phyloP scores from a whole-genome alignment of 2,888 invertebrate genomes.

The Gandaritis pyraliata region DNA sequence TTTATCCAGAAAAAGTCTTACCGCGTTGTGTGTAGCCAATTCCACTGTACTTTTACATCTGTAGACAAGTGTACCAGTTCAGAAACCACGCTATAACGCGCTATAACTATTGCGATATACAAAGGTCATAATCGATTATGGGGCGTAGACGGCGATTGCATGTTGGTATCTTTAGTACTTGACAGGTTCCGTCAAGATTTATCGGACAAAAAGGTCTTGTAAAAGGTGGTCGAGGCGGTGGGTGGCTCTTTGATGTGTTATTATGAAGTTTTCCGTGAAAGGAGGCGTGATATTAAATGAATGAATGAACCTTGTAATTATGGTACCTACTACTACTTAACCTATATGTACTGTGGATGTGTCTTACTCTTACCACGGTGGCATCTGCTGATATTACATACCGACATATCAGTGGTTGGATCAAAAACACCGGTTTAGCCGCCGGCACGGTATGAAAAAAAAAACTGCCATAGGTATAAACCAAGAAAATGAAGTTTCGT shows the following conservation, averaged over 20 bases:
- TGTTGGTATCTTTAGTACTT: slow-evolving; percentile 22
- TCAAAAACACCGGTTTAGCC: too few species aligned
- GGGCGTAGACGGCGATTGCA: slow-evolving; percentile 36
- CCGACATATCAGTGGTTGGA: too few species aligned
- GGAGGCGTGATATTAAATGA: background rate
- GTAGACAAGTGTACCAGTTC: slow-evolving; percentile 27
- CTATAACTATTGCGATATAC: slow-evolving; percentile 41
- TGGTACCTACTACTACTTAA: too few species aligned
- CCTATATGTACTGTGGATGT: too few species aligned
- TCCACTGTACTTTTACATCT: background rate
- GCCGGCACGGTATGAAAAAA: too few species aligned
- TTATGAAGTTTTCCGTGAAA: background rate
- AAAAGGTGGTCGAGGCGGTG: slow-evolving; percentile 10
- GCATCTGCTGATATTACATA: too few species aligned
- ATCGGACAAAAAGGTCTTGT: slow-evolving; percentile 25
- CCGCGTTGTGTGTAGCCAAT: background rate
- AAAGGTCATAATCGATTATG: slow-evolving; percentile 43
- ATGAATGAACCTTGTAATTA: too few species aligned
- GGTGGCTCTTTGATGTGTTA: slow-evolving; percentile 19
- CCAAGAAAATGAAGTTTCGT: too few species aligned
- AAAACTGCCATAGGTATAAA: too few species aligned
- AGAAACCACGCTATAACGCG: slow-evolving; percentile 38
- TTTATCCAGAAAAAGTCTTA: background rate
- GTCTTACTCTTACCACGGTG: too few species aligned
- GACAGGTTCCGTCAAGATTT: slow-evolving; percentile 27